Conservation (phyloP, 2,888 invertebrate genomes). For the Furcula furcula region DNA sequence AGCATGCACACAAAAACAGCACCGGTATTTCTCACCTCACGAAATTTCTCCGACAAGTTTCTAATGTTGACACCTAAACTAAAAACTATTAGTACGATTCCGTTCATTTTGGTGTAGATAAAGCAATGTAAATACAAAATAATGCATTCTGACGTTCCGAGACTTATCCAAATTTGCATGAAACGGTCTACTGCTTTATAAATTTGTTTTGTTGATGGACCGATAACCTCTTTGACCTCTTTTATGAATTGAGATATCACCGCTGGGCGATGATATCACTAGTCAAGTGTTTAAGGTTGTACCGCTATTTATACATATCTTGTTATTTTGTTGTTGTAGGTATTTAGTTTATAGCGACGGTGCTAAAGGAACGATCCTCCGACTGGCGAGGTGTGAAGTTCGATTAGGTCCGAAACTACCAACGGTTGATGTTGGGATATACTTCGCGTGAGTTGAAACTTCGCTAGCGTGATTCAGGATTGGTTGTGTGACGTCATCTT, state of each 20-base stretch:
- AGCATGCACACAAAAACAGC: neutral
- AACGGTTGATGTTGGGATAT: too few species aligned
- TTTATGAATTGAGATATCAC: conserved; percentile 4
- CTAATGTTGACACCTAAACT: conserved; percentile 11
- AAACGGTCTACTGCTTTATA: neutral
- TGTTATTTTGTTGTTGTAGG: too few species aligned
- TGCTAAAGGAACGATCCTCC: too few species aligned
- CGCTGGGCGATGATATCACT: conserved; percentile 5
- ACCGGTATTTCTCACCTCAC: conserved; percentile 22
- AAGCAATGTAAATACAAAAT: neutral
- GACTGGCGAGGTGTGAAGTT: too few species aligned
- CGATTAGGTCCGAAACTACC: too few species aligned
- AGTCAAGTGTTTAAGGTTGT: too few species aligned
- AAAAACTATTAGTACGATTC: neutral
- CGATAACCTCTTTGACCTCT: neutral
- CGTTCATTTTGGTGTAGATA: neutral
- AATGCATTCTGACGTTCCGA: neutral
- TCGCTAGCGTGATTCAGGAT: too few species aligned
- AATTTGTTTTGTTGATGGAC: neutral
- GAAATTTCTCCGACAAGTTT: conserved; percentile 27
- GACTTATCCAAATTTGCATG: neutral
- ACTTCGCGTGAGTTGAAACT: too few species aligned
- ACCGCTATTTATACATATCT: too few species aligned
- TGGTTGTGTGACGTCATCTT: too few species aligned
- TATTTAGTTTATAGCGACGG: too few species aligned